These are phyloP conservation scores for Silurus aristotelis DNA, from an alignment of 2,797 vertebrate genomes.

Conservation along the genomic window DNA sequence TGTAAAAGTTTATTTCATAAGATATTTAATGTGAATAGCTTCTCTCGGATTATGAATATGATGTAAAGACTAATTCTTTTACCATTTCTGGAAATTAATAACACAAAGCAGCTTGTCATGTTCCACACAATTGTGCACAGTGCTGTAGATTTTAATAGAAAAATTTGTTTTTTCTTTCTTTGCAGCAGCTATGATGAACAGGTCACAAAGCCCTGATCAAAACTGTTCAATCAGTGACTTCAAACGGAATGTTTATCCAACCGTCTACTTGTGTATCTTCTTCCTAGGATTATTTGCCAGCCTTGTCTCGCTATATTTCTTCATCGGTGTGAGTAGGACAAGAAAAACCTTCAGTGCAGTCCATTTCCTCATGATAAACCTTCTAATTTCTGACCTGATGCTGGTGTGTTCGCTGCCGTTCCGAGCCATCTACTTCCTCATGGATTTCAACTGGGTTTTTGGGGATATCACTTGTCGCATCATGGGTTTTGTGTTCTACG, in stretches of 20 bases:
- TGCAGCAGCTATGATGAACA: slow-evolving; percentile 36
- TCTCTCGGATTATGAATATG: background rate
- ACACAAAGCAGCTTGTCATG: background rate
- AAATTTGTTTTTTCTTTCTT: background rate
- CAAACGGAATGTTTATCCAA: slow-evolving; percentile 72
- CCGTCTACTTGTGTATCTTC: slow-evolving; percentile 72
- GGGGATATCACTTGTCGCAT: slow-evolving; percentile 70
- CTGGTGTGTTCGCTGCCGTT: slow-evolving; percentile 75
- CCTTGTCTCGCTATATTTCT: slow-evolving; percentile 71
- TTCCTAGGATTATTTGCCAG: slow-evolving; percentile 69
- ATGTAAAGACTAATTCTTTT: background rate
- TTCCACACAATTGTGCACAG: background rate
- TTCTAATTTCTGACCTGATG: slow-evolving; percentile 77
- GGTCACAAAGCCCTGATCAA: background rate
- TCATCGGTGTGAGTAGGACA: slow-evolving; percentile 64
- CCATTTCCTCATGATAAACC: slow-evolving; percentile 76
- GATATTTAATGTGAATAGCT: too few species aligned
- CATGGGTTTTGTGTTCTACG: slow-evolving; percentile 73
- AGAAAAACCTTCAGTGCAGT: slow-evolving; percentile 58
- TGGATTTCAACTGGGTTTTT: slow-evolving; percentile 70
- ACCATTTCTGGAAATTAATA: background rate
- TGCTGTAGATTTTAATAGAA: background rate
- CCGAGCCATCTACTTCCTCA: slow-evolving; percentile 70
- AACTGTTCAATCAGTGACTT: slow-evolving; percentile 65
- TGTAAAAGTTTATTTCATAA: background rate